Conservation (phyloP, 1,140 invertebrate species). For the Drosophila baimaii region DNA sequence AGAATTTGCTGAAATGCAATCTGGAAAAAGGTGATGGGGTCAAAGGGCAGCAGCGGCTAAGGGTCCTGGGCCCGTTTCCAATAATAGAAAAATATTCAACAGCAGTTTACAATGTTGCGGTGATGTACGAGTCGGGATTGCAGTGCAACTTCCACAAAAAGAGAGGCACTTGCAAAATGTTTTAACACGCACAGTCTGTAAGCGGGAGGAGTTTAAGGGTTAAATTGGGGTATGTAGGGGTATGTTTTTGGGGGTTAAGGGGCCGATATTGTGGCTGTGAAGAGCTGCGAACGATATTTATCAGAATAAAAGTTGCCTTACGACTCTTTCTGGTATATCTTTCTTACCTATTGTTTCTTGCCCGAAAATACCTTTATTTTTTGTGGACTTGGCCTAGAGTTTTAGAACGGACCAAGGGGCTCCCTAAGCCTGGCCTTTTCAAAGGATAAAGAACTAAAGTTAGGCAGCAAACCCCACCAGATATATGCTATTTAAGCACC, state of each 20-base stretch:
- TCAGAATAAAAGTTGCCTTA: neutral
- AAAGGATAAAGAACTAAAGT: no score
- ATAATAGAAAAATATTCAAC: constrained; percentile 80
- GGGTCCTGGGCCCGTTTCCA: neutral
- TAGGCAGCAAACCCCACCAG: neutral
- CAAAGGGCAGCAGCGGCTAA: neutral
- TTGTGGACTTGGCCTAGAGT: no score
- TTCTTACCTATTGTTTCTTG: no score
- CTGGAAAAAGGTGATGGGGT: constrained; percentile 24
- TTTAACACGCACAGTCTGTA: constrained; percentile 51
- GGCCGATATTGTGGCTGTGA: no score
- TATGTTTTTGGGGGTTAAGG: neutral
- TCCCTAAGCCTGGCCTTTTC: no score
- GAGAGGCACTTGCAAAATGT: constrained; percentile 26
- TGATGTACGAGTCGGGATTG: constrained; percentile 64
- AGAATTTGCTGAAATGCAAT: constrained; percentile 34
- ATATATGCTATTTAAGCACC: neutral
- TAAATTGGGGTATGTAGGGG: constrained; percentile 2
- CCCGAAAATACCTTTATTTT: no score
- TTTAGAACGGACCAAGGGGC: no score
- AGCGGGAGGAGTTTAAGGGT: neutral
- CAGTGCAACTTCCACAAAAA: constrained; percentile 21
- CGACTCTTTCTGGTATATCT: no score
- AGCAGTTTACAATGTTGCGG: constrained; percentile 73
- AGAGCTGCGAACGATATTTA: no score